Conservation (phyloP, 2,113 vertebrate genomes). For the Larimichthys polyactis region DNA sequence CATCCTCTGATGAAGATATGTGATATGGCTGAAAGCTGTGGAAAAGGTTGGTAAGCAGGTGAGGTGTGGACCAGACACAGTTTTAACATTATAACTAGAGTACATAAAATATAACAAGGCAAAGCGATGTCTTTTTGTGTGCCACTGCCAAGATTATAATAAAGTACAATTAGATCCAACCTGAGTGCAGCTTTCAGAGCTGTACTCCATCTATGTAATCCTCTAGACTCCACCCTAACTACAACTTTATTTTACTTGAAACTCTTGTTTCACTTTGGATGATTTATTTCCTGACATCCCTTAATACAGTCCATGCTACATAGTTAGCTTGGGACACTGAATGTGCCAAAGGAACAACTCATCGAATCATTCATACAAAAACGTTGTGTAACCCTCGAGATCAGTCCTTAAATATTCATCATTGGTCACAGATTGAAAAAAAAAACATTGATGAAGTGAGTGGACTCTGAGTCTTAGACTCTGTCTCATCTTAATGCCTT, state of each 20-base stretch:
- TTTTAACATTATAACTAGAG: neutral
- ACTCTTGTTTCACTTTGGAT: neutral
- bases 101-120: neutral
- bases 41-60: neutral
- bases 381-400: neutral
- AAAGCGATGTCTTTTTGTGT: neutral
- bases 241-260: neutral
- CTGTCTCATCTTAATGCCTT: neutral
- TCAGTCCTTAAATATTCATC: neutral
- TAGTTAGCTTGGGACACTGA: neutral
- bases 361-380: neutral
- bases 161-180: neutral
- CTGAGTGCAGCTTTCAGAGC: neutral
- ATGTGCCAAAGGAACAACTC: neutral
- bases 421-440: neutral
- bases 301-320: neutral
- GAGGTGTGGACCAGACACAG: neutral
- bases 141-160: neutral
- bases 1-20: neutral
- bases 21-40: neutral
- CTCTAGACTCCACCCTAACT: neutral
- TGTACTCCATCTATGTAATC: neutral
- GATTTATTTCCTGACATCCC: neutral
- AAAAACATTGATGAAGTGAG: conserved; percentile 14
- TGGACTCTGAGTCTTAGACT: neutral